Evolutionary conservation across 2,888 invertebrate genomes (phyloP).

Genomic region (Junonia oenone): DNA sequence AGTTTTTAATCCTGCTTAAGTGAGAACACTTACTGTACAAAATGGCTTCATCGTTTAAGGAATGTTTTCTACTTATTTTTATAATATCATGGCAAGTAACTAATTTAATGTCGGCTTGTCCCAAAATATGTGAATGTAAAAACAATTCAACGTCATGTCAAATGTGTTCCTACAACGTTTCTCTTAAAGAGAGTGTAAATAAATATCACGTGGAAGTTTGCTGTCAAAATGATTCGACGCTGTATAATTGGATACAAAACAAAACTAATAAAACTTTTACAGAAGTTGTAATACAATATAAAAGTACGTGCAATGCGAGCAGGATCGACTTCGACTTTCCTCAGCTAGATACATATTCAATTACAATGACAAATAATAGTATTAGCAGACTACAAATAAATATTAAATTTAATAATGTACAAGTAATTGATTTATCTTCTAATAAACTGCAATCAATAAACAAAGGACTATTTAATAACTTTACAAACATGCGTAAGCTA

Average conservation of each 20-base stretch:
- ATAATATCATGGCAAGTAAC: slow-evolving; percentile 57
- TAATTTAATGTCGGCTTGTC: slow-evolving; percentile 52
- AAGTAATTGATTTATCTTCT: slow-evolving; percentile 80
- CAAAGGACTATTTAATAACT: slow-evolving; percentile 76
- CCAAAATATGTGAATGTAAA: slow-evolving; percentile 50
- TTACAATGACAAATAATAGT: slow-evolving; percentile 55
- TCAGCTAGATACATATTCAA: slow-evolving; percentile 49
- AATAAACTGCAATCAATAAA: slow-evolving; percentile 77
- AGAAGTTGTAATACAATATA: slow-evolving; percentile 47
- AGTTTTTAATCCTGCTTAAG: slow-evolving; percentile 64
- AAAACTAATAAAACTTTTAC: slow-evolving; percentile 55
- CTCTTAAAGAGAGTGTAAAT: slow-evolving; percentile 51
- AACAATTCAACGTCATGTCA: slow-evolving; percentile 47
- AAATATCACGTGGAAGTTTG: slow-evolving; percentile 47
- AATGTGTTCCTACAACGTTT: slow-evolving; percentile 59
- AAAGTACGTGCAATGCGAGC: slow-evolving; percentile 49
- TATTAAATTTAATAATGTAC: slow-evolving; percentile 58
- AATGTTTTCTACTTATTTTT: slow-evolving; percentile 56
- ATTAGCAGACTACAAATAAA: slow-evolving; percentile 51
- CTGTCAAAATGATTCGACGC: slow-evolving; percentile 47
- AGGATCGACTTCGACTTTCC: slow-evolving; percentile 49
- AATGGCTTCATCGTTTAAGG: slow-evolving; percentile 61
- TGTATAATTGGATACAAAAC: slow-evolving; percentile 42
- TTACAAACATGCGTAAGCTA: slow-evolving; percentile 80
- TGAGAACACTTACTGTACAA: slow-evolving; percentile 37